A percentile compares a stretch with the other conserved stretches of the same genome.
These are phyloP conservation scores for Gambusia yucatana DNA, from an alignment of 2,797 vertebrate species.

Conservation along the genomic window DNA sequence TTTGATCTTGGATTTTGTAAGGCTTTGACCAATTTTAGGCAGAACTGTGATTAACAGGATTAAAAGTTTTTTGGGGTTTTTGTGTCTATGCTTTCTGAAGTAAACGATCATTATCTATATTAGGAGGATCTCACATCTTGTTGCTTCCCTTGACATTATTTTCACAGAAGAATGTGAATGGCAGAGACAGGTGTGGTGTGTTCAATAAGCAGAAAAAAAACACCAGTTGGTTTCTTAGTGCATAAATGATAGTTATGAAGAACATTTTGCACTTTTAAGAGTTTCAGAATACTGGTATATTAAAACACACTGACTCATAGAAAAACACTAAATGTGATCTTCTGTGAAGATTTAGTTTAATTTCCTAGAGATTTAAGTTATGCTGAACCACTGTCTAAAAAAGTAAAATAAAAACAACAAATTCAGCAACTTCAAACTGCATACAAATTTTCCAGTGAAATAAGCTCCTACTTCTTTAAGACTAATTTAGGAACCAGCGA, in stretches of 20 bases:
- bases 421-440: conserved; percentile 41
- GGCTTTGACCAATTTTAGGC: neutral
- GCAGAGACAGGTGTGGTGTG: neutral
- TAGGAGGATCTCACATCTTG: neutral
- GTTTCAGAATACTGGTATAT: neutral
- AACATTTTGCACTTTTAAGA: neutral
- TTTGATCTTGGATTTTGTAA: neutral
- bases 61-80: neutral
- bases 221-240: neutral
- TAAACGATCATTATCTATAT: neutral
- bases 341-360: neutral
- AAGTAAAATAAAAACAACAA: conserved; percentile 41
- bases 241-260: neutral
- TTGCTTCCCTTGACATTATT: neutral
- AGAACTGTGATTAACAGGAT: neutral
- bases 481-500: conserved; percentile 57
- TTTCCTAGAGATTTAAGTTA: conserved; percentile 28
- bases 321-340: neutral
- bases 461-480: conserved; percentile 35
- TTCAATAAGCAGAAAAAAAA: neutral
- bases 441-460: conserved; percentile 31
- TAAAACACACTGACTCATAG: neutral
- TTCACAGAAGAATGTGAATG: neutral
- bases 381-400: conserved; percentile 15
- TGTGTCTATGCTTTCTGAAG: neutral